A percentile compares a stretch with the other conserved stretches of the same genome.
Conservation (phyloP, 2,797 vertebrate genomes). For the Chiroxiphia lanceolata region DNA sequence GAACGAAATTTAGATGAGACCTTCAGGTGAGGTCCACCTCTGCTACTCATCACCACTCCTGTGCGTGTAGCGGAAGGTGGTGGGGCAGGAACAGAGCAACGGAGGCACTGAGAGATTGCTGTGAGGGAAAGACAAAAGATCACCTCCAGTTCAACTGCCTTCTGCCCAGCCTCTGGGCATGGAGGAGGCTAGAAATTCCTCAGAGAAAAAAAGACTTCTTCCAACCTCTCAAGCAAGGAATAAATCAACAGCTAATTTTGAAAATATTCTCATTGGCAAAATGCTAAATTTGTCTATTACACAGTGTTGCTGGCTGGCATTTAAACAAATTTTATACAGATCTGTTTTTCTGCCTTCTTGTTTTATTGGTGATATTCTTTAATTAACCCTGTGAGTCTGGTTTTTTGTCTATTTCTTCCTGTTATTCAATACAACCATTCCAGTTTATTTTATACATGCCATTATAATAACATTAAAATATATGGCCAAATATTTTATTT, state of each 20-base stretch:
- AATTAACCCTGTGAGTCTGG: not conserved
- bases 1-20: not conserved
- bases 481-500: not conserved
- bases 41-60: not conserved
- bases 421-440: not conserved
- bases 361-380: not conserved
- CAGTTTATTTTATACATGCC: not conserved
- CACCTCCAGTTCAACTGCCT: not conserved
- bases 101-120: not conserved
- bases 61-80: not conserved
- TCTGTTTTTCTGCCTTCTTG: not conserved
- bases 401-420: not conserved
- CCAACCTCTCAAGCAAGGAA: not conserved
- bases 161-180: not conserved
- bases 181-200: not conserved
- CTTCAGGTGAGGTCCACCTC: rapidly evolving
- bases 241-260: not conserved
- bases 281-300: not conserved
- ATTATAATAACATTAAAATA: not conserved
- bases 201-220: not conserved
- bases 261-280: not conserved
- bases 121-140: not conserved
- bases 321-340: not conserved
- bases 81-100: not conserved
- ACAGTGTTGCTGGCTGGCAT: not conserved